phyloP scores from a whole-genome alignment of 2,797 vertebrate species.

The Rhynchonycteris naso region DNA sequence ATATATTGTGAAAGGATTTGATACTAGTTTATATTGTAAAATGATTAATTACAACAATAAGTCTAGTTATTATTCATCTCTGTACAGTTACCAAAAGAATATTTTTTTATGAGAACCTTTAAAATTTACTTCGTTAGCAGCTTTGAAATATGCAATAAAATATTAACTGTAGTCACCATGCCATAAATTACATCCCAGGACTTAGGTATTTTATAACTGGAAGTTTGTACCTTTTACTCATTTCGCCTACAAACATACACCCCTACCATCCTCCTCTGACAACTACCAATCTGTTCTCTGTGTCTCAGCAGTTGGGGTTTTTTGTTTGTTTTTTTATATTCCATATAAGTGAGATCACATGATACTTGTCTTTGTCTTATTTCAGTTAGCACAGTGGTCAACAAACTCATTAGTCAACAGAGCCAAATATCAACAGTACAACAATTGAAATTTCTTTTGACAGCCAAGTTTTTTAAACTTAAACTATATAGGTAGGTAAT shows the following conservation, averaged over 20 bases:
- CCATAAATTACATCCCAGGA: not conserved
- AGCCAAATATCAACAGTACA: too few relatives aligned
- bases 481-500: too few relatives aligned
- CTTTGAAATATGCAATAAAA: not conserved
- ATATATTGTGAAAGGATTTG: not conserved
- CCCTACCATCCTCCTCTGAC: not conserved
- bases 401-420: too few relatives aligned
- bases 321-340: not conserved
- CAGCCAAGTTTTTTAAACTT: too few relatives aligned
- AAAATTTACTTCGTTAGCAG: not conserved
- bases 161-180: not conserved
- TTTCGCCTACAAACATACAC: not conserved
- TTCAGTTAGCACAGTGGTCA: not conserved
- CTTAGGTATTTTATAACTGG: not conserved
- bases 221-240: not conserved
- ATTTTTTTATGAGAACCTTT: not conserved
- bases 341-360: not conserved
- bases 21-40: not conserved
- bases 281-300: not conserved
- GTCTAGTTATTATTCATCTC: not conserved
- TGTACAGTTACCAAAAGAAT: not conserved
- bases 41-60: not conserved
- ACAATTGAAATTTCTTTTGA: too few relatives aligned
- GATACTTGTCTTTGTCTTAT: not conserved
- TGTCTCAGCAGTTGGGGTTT: not conserved